Evolutionary conservation across 1,140 invertebrate species (phyloP), one percentile per base, ranked within the genome.

Genomic region (Zaprionus nigranus): DNA sequence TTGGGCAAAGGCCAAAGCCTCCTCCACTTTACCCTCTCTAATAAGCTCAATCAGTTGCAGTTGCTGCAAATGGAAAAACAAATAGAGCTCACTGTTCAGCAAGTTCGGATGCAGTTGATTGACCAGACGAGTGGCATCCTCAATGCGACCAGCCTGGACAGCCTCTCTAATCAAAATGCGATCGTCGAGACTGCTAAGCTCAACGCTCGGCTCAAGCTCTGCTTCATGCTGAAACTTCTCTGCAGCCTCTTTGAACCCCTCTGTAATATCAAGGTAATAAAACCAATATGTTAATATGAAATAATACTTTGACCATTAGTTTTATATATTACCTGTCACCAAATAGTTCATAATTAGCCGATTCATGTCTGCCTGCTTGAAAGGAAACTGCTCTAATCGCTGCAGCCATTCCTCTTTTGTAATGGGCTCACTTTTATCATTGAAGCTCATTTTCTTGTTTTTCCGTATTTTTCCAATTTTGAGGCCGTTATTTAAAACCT

Each of bases 331-430:
- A 88, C 84, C 84, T 94, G 98, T 99, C 2, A 99, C 98, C 78
- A 99, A 94, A 93, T 99, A 99, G 93, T 99, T 99, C 98, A 99
- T 99, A 66, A 99, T 98, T 43, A 99, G 94, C 93, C 97, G 97
- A 93, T 99, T 99, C 97, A 99, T 98, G 82, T 98, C 97, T 51
- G 96, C 95, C 79, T 98, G 94, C 54, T 97, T 97, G 77, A 98
- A 96, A 75, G 97, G 97, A 56, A 97, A 95, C 69, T 95, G 95
- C 86, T 97, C 96, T 15, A 97, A 92, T 76, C 94, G 93, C 60
- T 94, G 94, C 81, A 96, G 91, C 96, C 96, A 97, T 76, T 96
- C 95, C 67, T 95, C 92, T 78, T 92, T 92, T 68, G 81, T 77
- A 66, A 92, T 85, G 66, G 70, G 62, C 58, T 92, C 91, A 61